Conservation (phyloP, 1,140 invertebrate genomes). For the Scaptomyza graminum region DNA sequence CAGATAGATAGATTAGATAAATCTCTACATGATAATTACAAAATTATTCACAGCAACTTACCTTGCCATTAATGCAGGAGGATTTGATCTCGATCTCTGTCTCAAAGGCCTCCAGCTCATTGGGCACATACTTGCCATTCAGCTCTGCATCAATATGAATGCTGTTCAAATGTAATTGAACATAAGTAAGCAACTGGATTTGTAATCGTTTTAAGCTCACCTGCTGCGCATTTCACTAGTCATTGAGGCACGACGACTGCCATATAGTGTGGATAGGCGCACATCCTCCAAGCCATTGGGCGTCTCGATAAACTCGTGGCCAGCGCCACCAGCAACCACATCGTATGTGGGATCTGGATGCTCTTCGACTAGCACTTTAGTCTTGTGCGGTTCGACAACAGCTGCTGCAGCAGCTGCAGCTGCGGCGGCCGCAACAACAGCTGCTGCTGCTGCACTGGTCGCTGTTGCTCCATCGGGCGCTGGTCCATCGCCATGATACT, state of each 20-base stretch:
- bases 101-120: slow-evolving; percentile 80
- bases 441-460: background rate
- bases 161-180: slow-evolving; percentile 32
- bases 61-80: slow-evolving; percentile 82
- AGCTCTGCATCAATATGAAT: slow-evolving; percentile 78
- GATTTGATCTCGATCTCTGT: slow-evolving; percentile 83
- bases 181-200: background rate
- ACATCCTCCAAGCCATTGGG: slow-evolving; percentile 73
- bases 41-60: slow-evolving; percentile 21
- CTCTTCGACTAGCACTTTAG: slow-evolving; percentile 69
- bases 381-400: slow-evolving; percentile 68
- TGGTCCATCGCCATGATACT: slow-evolving; percentile 84
- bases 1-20: too few species aligned
- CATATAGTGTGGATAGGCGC: slow-evolving; percentile 61
- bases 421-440: slow-evolving; percentile 40
- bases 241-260: slow-evolving; percentile 74
- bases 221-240: slow-evolving; percentile 79
- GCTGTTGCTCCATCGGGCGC: slow-evolving; percentile 36
- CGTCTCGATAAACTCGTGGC: slow-evolving; percentile 72
- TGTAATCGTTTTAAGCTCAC: slow-evolving; percentile 30
- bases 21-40: too few species aligned
- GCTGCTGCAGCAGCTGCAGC: slow-evolving; percentile 26
- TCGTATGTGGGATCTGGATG: slow-evolving; percentile 80
- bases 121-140: slow-evolving; percentile 81
- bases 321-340: slow-evolving; percentile 65